Evolutionary conservation across 2,113 vertebrate genomes (phyloP), one percentile per base, ranked within the genome.

Genomic region (Callospermophilus lateralis): DNA sequence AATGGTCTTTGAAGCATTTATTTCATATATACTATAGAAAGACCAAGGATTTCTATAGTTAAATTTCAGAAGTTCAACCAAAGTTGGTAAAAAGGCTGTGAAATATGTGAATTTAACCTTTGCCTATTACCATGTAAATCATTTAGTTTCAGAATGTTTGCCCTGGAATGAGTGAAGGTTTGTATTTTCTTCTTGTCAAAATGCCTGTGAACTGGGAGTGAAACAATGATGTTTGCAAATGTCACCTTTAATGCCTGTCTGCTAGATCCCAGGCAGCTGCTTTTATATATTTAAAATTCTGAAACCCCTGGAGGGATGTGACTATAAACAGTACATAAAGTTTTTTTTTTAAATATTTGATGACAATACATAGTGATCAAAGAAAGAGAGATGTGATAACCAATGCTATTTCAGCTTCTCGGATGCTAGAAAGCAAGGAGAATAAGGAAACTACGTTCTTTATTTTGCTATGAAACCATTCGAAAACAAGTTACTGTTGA

Each of bases 31-130:
- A 84, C 83, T 20, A 34, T 61, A 65, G 86, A 80, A 95, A 93
- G 83, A 68, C 51, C 80, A 55, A 95, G 65, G 83, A 96, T 96
- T 98, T 98, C 95, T 95, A 77, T 91, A 96, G 94, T 80, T 48
- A 78, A 94, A 96, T 97, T 96, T 97, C 51, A 92, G 94, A 98
- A 95, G 53, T 98, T 97, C 78, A 61, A 84, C 63, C 91, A 87
- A 81, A 95, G 93, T 95, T 93, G 73, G 83, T 87, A 94, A 97
- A 92, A 98, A 97, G 97, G n/a, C 83, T 96, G 77, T 93, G 96
- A 97, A 97, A 97, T 91, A 92, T 42, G 88, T 97, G 97, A 95
- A 86, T 97, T 97, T 98, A 97, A 97, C 98, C 97, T 98, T 98
- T 98, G 95, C 32, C 96, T 97, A 55, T 96, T 90, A 93, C 94